Percentiles rank a stretch among this genome's conserved stretches.
Conservation (phyloP, 2,888 invertebrate genomes). For the Platerodrilus igneus region DNA sequence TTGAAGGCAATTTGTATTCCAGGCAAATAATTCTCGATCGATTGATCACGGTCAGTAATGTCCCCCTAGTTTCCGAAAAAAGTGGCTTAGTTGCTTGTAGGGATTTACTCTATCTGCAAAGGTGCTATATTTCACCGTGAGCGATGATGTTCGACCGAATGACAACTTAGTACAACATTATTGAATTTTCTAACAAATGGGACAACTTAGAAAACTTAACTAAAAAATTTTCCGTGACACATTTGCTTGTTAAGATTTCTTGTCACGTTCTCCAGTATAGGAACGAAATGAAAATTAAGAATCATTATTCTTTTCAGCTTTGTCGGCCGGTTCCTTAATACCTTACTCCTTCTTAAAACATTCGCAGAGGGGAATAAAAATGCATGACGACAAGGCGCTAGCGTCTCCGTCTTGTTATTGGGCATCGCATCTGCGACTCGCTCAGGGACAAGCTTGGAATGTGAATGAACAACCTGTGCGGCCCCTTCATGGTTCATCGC, state of each 20-base stretch:
- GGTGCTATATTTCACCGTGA: constrained; percentile 46
- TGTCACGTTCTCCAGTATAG: constrained; percentile 47
- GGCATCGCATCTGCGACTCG: constrained; percentile 42
- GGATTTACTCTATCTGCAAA: constrained; percentile 24
- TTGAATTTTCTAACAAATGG: constrained; percentile 50
- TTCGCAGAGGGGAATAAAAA: constrained; percentile 44
- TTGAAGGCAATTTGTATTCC: constrained; percentile 38
- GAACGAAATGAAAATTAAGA: constrained; percentile 52
- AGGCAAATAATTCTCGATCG: constrained; percentile 33
- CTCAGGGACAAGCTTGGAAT: constrained; percentile 43
- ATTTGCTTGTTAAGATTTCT: constrained; percentile 45
- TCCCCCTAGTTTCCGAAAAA: constrained; percentile 24
- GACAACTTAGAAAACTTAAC: constrained; percentile 43
- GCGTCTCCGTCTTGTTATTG: constrained; percentile 43
- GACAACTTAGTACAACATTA: constrained; percentile 48
- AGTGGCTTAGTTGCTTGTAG: constrained; percentile 20
- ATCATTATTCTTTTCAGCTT: constrained; percentile 52
- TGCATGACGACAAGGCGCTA: constrained; percentile 45
- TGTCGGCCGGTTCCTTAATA: constrained; percentile 48
- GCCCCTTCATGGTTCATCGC: constrained; percentile 36
- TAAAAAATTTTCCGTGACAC: constrained; percentile 45
- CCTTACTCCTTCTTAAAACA: constrained; percentile 46
- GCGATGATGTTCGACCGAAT: constrained; percentile 47
- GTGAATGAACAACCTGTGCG: constrained; percentile 42
- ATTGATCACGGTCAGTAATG: constrained; percentile 39